Percentiles rank a stretch among this genome's conserved stretches.
phyloP scores from a whole-genome alignment of 1,140 invertebrate species.

The Eufriesea mexicana region DNA sequence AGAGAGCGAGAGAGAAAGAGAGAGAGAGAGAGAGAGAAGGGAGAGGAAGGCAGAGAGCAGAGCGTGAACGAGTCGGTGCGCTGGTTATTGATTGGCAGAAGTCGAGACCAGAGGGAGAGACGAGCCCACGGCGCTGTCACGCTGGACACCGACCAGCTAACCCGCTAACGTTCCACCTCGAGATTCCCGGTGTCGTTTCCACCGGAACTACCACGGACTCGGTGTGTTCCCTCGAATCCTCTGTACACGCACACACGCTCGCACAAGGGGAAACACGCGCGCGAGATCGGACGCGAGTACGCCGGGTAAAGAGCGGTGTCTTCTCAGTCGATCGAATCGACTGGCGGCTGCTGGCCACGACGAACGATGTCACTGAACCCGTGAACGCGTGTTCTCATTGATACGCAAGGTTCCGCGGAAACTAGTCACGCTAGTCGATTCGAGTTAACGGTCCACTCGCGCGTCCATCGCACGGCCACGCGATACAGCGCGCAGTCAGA shows the following conservation, averaged over 20 bases:
- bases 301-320: neutral
- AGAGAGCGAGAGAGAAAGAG: conserved; percentile 11
- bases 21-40: conserved; percentile 33
- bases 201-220: neutral
- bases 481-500: neutral
- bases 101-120: conserved; percentile 64
- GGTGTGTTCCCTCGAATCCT: neutral
- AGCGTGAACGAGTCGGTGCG: conserved; percentile 66
- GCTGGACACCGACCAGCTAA: conserved; percentile 45
- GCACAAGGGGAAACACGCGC: neutral
- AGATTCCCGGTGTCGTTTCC: neutral
- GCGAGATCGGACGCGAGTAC: neutral
- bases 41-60: conserved; percentile 43
- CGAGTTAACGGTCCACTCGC: neutral
- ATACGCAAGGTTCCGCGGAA: neutral
- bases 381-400: neutral
- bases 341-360: neutral
- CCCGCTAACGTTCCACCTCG: conserved; percentile 7
- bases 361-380: neutral
- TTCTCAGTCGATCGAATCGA: neutral
- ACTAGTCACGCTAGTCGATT: neutral
- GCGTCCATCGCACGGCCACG: neutral
- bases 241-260: no score
- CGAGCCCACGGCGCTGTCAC: conserved; percentile 60
- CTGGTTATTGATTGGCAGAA: conserved; percentile 77